Conservation (phyloP, 2,888 invertebrate species). For the Tridacna gigas region DNA sequence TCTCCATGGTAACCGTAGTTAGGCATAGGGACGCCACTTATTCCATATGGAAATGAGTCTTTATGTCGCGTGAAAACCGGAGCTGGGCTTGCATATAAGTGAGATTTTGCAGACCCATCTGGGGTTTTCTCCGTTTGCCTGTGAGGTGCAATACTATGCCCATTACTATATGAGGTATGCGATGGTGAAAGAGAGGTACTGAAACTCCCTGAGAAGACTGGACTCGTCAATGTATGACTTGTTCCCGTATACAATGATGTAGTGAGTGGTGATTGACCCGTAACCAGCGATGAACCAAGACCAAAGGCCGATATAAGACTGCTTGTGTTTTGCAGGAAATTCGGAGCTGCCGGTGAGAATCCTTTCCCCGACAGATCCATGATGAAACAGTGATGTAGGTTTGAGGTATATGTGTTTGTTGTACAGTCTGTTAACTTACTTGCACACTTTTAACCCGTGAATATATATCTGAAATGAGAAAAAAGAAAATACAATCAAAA, state of each 20-base stretch:
- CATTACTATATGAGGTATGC: constrained; percentile 62
- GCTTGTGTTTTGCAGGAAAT: constrained; percentile 59
- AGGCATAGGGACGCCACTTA: constrained; percentile 80
- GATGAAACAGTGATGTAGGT: constrained; percentile 22
- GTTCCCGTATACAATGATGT: constrained; percentile 58
- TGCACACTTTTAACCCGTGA: constrained; percentile 58
- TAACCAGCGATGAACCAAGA: constrained; percentile 50
- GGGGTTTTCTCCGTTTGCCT: constrained; percentile 39
- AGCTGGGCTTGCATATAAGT: constrained; percentile 59
- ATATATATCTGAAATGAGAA: constrained; percentile 60
- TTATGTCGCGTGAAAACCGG: constrained; percentile 64
- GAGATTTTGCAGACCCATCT: constrained; percentile 55
- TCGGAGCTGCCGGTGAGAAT: constrained; percentile 55
- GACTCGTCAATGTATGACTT: constrained; percentile 54
- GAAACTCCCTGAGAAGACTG: constrained; percentile 64
- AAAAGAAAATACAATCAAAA: constrained; percentile 9
- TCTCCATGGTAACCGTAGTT: constrained; percentile 78
- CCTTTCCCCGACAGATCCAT: constrained; percentile 64
- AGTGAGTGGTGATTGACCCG: constrained; percentile 53
- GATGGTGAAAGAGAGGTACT: constrained; percentile 56
- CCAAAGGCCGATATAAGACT: constrained; percentile 61
- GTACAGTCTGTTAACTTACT: constrained; percentile 39
- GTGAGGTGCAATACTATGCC: constrained; percentile 55
- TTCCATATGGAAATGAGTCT: constrained; percentile 78
- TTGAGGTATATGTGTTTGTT: constrained; percentile 40